Evolutionary conservation across 2,797 vertebrate species (phyloP).

Genomic region (Lycodopsis pacificus): DNA sequence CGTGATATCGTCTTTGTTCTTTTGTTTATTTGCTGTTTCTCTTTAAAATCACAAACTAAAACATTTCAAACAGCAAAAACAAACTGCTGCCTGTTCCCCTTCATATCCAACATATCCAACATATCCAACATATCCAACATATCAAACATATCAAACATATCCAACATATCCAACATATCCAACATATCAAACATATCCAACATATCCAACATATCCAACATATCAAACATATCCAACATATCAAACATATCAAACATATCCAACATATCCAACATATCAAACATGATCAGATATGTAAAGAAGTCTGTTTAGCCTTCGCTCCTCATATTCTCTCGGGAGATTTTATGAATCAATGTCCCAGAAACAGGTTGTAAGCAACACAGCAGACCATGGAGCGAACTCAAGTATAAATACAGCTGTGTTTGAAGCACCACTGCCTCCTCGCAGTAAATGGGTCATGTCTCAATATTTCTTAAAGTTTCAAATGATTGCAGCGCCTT

Average conservation of each 20-base stretch:
- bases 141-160: too few relatives aligned
- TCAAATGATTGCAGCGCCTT: conserved; percentile 77
- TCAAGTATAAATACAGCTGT: conserved; percentile 60
- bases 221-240: too few relatives aligned
- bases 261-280: conserved; percentile 34
- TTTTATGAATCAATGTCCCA: conserved; percentile 60
- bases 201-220: too few relatives aligned
- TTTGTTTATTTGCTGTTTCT: conserved; percentile 14
- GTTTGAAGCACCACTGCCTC: conserved; percentile 69
- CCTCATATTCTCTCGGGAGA: conserved; percentile 51
- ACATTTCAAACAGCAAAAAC: conserved; percentile 37
- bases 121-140: neutral
- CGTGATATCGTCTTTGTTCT: neutral
- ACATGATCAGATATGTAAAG: conserved; percentile 57
- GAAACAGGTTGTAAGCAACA: conserved; percentile 65
- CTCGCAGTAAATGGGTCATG: conserved; percentile 75
- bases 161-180: too few relatives aligned
- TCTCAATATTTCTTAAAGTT: conserved; percentile 76
- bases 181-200: too few relatives aligned
- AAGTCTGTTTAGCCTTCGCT: conserved; percentile 42
- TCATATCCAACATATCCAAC: conserved; percentile 52
- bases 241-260: too few relatives aligned
- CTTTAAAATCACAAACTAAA: conserved; percentile 6
- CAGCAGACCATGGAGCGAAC: conserved; percentile 59
- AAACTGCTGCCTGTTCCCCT: conserved; percentile 39